Evolutionary conservation across 2,888 invertebrate genomes (phyloP).

Genomic region (Tethea ocularis): DNA sequence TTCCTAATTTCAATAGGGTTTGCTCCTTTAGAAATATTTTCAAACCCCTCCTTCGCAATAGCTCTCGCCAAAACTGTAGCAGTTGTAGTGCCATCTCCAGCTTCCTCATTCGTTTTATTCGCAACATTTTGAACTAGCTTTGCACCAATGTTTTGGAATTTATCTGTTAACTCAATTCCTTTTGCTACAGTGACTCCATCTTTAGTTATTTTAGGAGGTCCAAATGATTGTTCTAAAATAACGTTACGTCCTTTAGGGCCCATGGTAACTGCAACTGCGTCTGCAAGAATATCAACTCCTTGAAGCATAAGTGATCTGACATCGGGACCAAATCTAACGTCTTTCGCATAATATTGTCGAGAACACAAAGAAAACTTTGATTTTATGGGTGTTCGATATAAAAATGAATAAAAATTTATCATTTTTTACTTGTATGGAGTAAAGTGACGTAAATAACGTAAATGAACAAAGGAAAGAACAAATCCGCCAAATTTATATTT

Average conservation of each 20-base stretch:
- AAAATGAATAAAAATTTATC: conserved; percentile 41
- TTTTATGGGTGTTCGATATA: conserved; percentile 22
- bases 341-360: conserved; percentile 89
- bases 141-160: conserved; percentile 99
- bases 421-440: conserved; percentile 35
- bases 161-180: conserved; percentile 97
- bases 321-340: conserved; percentile 98
- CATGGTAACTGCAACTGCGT: conserved; percentile 99
- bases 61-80: conserved; percentile 98
- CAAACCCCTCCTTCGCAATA: conserved; percentile 99
- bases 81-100: conserved; percentile 99
- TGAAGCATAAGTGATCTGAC: conserved; percentile 97
- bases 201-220: conserved; percentile 99
- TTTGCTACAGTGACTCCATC: conserved; percentile 99
- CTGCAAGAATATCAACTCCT: conserved; percentile 98
- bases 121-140: conserved; percentile 99
- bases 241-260: conserved; percentile 99
- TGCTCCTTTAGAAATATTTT: conserved; percentile 97
- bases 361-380: conserved; percentile 25
- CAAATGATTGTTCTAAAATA: conserved; percentile 98
- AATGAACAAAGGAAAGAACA: conserved; percentile 21
- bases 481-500: conserved; percentile 17
- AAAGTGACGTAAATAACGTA: conserved; percentile 12
- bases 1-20: conserved; percentile 98
- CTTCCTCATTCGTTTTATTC: conserved; percentile 99